Percentiles rank a stretch among this genome's conserved stretches.
phyloP scores from a whole-genome alignment of 2,797 vertebrate genomes.

The Syndactyla subalaris region DNA sequence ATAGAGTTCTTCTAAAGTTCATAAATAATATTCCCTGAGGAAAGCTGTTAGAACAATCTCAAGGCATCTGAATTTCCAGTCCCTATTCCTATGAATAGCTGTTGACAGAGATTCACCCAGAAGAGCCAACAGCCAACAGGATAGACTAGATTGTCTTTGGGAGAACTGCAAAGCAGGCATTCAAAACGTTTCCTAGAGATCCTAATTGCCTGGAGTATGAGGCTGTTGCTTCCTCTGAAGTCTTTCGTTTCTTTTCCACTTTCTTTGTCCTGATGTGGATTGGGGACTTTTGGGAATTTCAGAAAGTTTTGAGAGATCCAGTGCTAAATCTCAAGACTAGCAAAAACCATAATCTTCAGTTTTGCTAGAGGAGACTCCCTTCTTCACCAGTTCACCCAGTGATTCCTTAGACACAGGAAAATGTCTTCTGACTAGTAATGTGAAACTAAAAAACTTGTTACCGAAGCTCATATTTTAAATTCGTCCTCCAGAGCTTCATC shows the following conservation, averaged over 20 bases:
- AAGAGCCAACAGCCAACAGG: background rate
- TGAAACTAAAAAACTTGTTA: constrained; percentile 5
- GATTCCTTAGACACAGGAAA: background rate
- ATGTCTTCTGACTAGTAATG: background rate
- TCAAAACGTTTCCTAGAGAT: background rate
- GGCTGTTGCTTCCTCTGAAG: background rate
- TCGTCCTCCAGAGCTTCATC: background rate
- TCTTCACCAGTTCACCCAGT: background rate
- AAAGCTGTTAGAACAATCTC: background rate
- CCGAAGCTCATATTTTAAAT: background rate
- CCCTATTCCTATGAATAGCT: background rate
- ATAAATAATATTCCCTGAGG: background rate
- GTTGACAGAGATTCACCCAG: background rate
- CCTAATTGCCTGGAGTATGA: background rate
- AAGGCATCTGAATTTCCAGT: background rate
- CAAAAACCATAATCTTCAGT: background rate
- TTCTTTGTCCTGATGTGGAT: background rate
- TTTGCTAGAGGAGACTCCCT: background rate
- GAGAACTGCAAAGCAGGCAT: background rate
- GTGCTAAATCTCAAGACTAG: background rate
- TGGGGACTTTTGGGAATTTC: background rate
- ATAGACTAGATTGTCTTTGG: background rate
- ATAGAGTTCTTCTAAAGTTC: background rate
- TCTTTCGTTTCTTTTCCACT: background rate
- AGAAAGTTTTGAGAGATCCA: background rate